Evolutionary conservation across 2,113 vertebrate species (phyloP).

Genomic region (Hippocampus zosterae): DNA sequence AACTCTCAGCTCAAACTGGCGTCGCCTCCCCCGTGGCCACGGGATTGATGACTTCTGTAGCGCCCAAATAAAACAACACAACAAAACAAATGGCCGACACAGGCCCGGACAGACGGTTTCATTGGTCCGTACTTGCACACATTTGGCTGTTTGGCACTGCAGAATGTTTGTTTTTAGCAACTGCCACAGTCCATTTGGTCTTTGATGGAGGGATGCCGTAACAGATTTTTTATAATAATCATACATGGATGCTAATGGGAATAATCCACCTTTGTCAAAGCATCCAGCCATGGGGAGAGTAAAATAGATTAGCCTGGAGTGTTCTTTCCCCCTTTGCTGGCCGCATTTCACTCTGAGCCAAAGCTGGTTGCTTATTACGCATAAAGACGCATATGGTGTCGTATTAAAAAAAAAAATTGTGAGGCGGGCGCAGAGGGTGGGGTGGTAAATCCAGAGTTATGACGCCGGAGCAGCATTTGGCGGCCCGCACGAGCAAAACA

Average conservation of each 20-base stretch:
- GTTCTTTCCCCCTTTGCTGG: constrained; percentile 55
- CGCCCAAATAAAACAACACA: constrained; percentile 59
- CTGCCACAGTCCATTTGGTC: constrained; percentile 45
- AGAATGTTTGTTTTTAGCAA: constrained; percentile 51
- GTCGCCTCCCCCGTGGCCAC: constrained; percentile 47
- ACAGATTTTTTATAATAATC: constrained; percentile 60
- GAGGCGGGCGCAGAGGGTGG: constrained; percentile 2
- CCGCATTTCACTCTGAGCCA: constrained; percentile 60
- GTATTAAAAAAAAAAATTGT: constrained; percentile 52
- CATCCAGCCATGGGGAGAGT: constrained; percentile 36
- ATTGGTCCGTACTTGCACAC: constrained; percentile 37
- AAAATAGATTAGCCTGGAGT: constrained; percentile 59
- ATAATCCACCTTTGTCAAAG: constrained; percentile 63
- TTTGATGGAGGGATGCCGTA: constrained; percentile 41
- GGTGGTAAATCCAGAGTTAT: constrained; percentile 69
- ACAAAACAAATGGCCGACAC: constrained; percentile 49
- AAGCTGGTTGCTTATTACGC: constrained; percentile 63
- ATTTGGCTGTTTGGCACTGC: constrained; percentile 31
- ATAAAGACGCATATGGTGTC: constrained; percentile 68
- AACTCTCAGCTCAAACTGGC: constrained; percentile 42
- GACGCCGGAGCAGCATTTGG: constrained; percentile 58
- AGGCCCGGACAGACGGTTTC: constrained; percentile 15
- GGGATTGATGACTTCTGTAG: constrained; percentile 59
- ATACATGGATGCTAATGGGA: constrained; percentile 53
- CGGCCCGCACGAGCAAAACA: constrained; percentile 69